phyloP scores from a whole-genome alignment of 2,888 invertebrate genomes.

The Amiota mariae region DNA sequence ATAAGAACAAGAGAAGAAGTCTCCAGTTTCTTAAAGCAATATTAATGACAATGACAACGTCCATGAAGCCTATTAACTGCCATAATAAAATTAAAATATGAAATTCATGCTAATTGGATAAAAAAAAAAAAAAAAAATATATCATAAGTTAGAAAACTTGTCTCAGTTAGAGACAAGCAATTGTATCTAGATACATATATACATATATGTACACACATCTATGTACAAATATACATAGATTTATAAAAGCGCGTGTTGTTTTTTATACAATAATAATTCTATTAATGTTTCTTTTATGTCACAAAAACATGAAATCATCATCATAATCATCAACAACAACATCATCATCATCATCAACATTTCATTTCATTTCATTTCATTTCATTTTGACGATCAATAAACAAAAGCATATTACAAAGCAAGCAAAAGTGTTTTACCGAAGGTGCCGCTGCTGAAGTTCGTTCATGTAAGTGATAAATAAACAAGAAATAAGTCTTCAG shows the following conservation, averaged over 20 bases:
- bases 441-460: background rate
- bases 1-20: constrained; percentile 5
- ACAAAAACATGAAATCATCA: constrained; percentile 60
- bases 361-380: too few relatives aligned
- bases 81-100: constrained; percentile 53
- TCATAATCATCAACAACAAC: constrained; percentile 14
- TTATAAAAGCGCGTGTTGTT: background rate
- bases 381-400: background rate
- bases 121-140: constrained; percentile 14
- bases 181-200: constrained; percentile 30
- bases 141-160: background rate
- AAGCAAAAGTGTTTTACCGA: constrained; percentile 5
- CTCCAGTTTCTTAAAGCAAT: constrained; percentile 2
- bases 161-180: background rate
- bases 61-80: constrained; percentile 56
- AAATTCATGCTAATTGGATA: constrained; percentile 55
- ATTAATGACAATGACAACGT: background rate
- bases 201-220: background rate
- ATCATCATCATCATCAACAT: background rate
- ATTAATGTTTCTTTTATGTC: background rate
- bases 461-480: too few relatives aligned
- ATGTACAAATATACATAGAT: background rate
- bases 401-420: background rate
- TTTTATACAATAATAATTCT: background rate
- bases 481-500: too few relatives aligned